Conservation (phyloP, 2,888 invertebrate genomes). For the Pachydiplax longipennis region DNA sequence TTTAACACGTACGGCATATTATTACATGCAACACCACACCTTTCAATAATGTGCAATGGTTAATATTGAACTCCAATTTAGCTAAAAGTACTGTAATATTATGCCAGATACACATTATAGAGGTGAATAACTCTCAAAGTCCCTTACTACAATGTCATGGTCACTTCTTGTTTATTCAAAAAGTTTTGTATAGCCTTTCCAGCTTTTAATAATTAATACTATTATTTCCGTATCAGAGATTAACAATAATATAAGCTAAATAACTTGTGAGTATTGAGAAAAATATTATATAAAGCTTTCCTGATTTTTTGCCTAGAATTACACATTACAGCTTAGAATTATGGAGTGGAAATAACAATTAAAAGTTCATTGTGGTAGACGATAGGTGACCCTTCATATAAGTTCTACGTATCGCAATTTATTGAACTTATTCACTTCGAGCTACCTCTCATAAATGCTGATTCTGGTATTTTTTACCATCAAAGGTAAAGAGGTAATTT, state of each 20-base stretch:
- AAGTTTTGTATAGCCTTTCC: background rate
- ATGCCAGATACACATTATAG: background rate
- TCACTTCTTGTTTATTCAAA: background rate
- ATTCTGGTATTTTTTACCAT: no score
- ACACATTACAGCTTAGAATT: background rate
- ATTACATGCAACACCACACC: background rate
- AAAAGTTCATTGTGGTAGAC: background rate
- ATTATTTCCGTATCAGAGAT: background rate
- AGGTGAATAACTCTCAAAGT: background rate
- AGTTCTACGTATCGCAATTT: no score
- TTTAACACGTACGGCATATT: background rate
- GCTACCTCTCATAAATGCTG: no score
- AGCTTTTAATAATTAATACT: background rate
- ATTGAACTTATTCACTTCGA: no score
- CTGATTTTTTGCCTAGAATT: background rate
- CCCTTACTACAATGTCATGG: background rate
- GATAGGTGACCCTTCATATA: no score
- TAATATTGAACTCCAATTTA: background rate
- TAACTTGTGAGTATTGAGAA: background rate
- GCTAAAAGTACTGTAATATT: background rate
- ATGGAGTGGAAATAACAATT: background rate
- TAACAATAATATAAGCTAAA: background rate
- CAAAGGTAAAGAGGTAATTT: no score
- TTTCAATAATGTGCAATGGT: background rate
- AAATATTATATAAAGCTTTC: background rate